These are phyloP conservation scores for Cryptophagus acutangulus DNA, from an alignment of 2,888 invertebrate species.

Conservation along the genomic window DNA sequence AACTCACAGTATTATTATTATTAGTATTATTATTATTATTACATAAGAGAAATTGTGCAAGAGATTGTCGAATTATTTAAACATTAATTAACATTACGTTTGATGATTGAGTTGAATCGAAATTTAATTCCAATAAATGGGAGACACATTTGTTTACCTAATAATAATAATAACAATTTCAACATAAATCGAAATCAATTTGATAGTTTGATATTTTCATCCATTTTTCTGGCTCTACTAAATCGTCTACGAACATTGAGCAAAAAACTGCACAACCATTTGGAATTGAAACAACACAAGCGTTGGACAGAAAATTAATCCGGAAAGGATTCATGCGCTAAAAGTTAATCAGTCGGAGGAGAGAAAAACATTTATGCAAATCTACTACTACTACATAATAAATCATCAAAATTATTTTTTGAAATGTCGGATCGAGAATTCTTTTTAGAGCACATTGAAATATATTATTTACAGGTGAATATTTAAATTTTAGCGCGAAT, in stretches of 20 bases:
- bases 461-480: conserved; percentile 16
- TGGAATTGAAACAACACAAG: conserved; percentile 23
- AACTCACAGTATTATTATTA: conserved; percentile 1
- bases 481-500: conserved; percentile 2
- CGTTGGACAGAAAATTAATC: conserved; percentile 38
- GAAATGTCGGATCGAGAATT: conserved; percentile 15
- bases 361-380: conserved; percentile 17
- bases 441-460: conserved; percentile 9
- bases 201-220: too few species aligned
- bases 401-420: conserved; percentile 8
- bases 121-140: conserved; percentile 25
- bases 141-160: conserved; percentile 2
- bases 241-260: conserved; percentile 39
- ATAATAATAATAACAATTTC: too few species aligned
- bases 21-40: conserved; percentile 4
- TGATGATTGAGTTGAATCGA: conserved; percentile 29
- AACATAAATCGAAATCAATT: too few species aligned
- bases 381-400: too few species aligned
- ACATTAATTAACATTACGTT: too few species aligned
- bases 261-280: conserved; percentile 46
- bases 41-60: conserved; percentile 32
- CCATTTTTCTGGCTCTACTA: too few species aligned
- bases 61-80: conserved; percentile 44
- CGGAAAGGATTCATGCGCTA: conserved; percentile 40
- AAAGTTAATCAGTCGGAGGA: conserved; percentile 25